Percentiles rank a stretch among this genome's conserved stretches.
These are phyloP conservation scores for Tenualosa ilisha DNA, from an alignment of 2,797 vertebrate species.

Conservation along the genomic window DNA sequence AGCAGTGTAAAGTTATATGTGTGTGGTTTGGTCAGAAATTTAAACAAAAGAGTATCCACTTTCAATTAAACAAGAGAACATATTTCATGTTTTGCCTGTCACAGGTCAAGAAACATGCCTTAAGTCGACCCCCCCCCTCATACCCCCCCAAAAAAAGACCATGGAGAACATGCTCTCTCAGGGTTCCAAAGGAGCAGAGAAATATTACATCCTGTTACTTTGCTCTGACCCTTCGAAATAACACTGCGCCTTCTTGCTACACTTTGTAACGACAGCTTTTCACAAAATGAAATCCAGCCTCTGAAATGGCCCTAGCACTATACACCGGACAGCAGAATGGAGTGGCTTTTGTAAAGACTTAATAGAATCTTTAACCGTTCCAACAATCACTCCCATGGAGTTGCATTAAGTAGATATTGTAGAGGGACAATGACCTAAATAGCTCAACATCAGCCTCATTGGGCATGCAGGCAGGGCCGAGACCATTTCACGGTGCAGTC, in stretches of 20 bases:
- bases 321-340: slow-evolving; percentile 83
- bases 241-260: slow-evolving; percentile 73
- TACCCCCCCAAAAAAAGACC: not conserved
- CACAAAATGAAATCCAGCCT: slow-evolving; percentile 77
- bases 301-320: slow-evolving; percentile 79
- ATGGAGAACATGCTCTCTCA: slow-evolving; percentile 23
- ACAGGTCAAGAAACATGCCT: slow-evolving; percentile 14
- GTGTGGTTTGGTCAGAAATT: slow-evolving; percentile 8
- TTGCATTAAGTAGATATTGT: slow-evolving; percentile 99
- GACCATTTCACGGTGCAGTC: slow-evolving; percentile 87
- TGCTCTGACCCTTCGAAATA: slow-evolving; percentile 58
- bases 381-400: slow-evolving; percentile 95
- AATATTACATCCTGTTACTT: slow-evolving; percentile 44
- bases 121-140: not conserved
- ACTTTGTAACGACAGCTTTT: slow-evolving; percentile 70
- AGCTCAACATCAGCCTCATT: slow-evolving; percentile 97
- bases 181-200: slow-evolving; percentile 1
- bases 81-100: slow-evolving; percentile 17
- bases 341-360: slow-evolving; percentile 94
- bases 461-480: slow-evolving; percentile 86
- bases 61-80: slow-evolving; percentile 26
- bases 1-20: slow-evolving; percentile 1
- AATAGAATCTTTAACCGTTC: slow-evolving; percentile 97
- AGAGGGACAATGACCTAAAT: slow-evolving; percentile 96
- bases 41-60: slow-evolving; percentile 21